A percentile compares a stretch with the other conserved stretches of the same genome.
Evolutionary conservation across 2,113 vertebrate species (phyloP).

Genomic region (Amblyopsis rosae): DNA sequence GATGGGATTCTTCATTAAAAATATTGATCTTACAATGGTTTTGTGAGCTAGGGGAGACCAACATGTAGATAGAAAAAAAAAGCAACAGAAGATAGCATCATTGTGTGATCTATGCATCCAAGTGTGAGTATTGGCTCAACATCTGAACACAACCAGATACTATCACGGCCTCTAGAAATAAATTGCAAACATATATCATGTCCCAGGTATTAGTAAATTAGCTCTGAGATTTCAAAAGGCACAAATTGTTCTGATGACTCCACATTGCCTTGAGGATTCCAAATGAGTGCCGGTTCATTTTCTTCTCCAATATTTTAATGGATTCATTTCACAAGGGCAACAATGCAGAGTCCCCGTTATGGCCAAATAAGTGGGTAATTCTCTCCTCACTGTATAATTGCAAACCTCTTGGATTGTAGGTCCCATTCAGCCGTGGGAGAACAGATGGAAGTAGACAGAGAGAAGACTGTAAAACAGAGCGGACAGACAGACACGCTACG

Average conservation of each 20-base stretch:
- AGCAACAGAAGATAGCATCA: no score
- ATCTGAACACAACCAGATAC: slow-evolving; percentile 13
- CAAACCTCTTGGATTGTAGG: slow-evolving; percentile 23
- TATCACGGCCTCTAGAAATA: neutral
- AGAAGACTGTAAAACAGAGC: slow-evolving; percentile 13
- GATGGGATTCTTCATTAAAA: no score
- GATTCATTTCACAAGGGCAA: slow-evolving; percentile 53
- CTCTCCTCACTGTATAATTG: slow-evolving; percentile 27
- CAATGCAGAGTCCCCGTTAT: slow-evolving; percentile 39
- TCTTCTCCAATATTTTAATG: slow-evolving; percentile 50
- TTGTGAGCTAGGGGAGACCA: no score
- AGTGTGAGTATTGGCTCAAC: no score
- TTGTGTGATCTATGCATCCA: no score
- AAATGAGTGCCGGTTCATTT: slow-evolving; percentile 49
- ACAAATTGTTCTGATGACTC: slow-evolving; percentile 56
- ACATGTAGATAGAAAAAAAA: no score
- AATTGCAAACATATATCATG: slow-evolving; percentile 9
- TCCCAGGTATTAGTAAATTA: slow-evolving; percentile 43
- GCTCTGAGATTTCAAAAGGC: slow-evolving; percentile 45
- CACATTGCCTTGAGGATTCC: slow-evolving; percentile 50
- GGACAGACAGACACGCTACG: neutral
- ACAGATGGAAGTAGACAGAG: slow-evolving; percentile 1
- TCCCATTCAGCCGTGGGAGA: neutral
- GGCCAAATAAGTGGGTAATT: slow-evolving; percentile 45
- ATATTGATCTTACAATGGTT: no score